Conservation (phyloP, 2,113 vertebrate genomes). For the Stegostoma tigrinum region DNA sequence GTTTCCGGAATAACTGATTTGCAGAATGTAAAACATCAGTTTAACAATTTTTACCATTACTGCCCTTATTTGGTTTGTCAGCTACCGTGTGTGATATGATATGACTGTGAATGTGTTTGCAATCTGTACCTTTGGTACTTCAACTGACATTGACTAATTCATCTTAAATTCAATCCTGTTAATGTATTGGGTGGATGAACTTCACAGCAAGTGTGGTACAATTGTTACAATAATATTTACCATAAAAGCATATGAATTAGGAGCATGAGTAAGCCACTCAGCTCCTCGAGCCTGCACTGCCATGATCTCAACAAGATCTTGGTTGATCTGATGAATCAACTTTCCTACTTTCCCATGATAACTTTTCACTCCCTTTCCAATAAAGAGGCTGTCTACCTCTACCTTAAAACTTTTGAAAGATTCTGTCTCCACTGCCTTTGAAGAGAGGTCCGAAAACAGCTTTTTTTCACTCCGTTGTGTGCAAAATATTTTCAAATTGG, state of each 20-base stretch:
- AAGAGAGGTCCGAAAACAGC: too few species aligned
- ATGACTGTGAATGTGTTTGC: background rate
- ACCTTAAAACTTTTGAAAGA: too few species aligned
- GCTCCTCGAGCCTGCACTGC: too few species aligned
- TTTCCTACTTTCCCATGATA: too few species aligned
- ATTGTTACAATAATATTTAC: background rate
- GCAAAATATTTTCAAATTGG: too few species aligned
- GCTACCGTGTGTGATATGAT: background rate
- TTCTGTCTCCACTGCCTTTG: too few species aligned
- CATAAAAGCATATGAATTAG: background rate
- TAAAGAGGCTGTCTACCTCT: too few species aligned
- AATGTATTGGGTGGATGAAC: background rate
- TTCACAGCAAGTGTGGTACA: background rate
- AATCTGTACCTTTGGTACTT: background rate
- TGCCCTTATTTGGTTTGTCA: background rate
- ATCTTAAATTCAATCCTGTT: background rate
- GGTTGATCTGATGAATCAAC: too few species aligned
- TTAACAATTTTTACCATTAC: background rate
- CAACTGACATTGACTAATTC: background rate
- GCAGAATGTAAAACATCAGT: background rate
- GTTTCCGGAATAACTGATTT: background rate
- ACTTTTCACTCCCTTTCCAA: too few species aligned
- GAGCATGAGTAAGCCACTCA: too few species aligned
- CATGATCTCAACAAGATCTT: too few species aligned
- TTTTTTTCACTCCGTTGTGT: too few species aligned